A percentile compares a stretch with the other conserved stretches of the same genome.
Conservation (phyloP, 2,113 vertebrate genomes). For the Ictalurus furcatus region DNA sequence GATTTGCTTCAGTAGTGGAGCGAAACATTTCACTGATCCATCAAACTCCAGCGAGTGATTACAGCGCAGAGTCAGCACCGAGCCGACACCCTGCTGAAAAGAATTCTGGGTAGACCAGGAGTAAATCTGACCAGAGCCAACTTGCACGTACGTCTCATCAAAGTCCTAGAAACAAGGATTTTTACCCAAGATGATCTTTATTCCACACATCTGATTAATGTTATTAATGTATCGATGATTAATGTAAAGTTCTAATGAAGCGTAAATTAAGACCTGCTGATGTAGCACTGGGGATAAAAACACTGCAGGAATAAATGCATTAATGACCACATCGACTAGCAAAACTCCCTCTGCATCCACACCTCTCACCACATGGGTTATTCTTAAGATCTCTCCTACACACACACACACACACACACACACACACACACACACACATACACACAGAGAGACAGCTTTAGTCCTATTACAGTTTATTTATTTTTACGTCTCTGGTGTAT, state of each 20-base stretch:
- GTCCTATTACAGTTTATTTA: not conserved
- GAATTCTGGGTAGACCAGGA: constrained; percentile 81
- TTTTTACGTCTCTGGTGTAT: not conserved
- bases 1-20: constrained; percentile 76
- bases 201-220: not conserved
- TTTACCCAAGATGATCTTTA: not conserved
- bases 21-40: constrained; percentile 63
- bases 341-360: constrained; percentile 74
- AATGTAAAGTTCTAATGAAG: not conserved
- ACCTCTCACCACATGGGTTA: constrained; percentile 84
- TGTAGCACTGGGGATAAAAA: constrained; percentile 64
- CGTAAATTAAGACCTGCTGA: constrained; percentile 75
- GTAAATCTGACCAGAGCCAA: constrained; percentile 73
- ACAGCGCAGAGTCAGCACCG: constrained; percentile 68
- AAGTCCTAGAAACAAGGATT: constrained; percentile 75
- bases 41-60: constrained; percentile 82
- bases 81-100: constrained; percentile 60
- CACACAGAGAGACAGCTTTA: not conserved
- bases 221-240: not conserved
- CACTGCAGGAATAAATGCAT: constrained; percentile 77
- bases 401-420: constrained; percentile 23
- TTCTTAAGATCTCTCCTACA: constrained; percentile 82
- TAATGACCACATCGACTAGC: constrained; percentile 79
- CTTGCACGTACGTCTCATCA: constrained; percentile 82
- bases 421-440: not conserved